These are phyloP conservation scores for Octodon degus DNA, from an alignment of 2,113 vertebrate species.

Conservation along the genomic window DNA sequence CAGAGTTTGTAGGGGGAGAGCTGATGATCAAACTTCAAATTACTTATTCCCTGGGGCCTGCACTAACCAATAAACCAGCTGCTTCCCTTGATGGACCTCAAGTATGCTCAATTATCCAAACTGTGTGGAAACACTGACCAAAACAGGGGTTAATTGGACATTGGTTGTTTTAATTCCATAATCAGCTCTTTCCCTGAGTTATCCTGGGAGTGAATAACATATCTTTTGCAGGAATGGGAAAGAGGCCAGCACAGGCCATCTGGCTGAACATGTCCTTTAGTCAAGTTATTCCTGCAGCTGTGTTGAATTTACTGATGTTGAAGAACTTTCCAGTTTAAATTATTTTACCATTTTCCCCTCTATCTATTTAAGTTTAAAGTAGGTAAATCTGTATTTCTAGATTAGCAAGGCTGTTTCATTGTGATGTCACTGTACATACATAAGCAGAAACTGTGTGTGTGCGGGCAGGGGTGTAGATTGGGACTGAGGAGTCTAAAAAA, in stretches of 20 bases:
- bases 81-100: conserved; percentile 70
- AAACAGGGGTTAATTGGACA: conserved; percentile 83
- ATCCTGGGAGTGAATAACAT: conserved; percentile 76
- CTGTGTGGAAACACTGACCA: conserved; percentile 78
- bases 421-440: background rate
- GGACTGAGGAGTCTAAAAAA: background rate
- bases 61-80: conserved; percentile 69
- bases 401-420: background rate
- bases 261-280: conserved; percentile 72
- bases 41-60: conserved; percentile 60
- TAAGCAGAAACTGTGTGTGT: background rate
- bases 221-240: conserved; percentile 78
- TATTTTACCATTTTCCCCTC: conserved; percentile 24
- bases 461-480: accelerated
- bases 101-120: conserved; percentile 79
- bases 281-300: conserved; percentile 74
- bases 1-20: conserved; percentile 35
- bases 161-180: conserved; percentile 80
- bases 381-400: conserved; percentile 38
- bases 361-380: conserved; percentile 40
- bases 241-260: conserved; percentile 79
- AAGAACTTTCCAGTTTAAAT: conserved; percentile 68
- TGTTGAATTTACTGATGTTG: conserved; percentile 70
- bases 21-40: conserved; percentile 12
- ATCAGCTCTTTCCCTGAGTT: conserved; percentile 79